Evolutionary conservation across 1,140 invertebrate species (phyloP).

Genomic region (Drosophila grimshawi): DNA sequence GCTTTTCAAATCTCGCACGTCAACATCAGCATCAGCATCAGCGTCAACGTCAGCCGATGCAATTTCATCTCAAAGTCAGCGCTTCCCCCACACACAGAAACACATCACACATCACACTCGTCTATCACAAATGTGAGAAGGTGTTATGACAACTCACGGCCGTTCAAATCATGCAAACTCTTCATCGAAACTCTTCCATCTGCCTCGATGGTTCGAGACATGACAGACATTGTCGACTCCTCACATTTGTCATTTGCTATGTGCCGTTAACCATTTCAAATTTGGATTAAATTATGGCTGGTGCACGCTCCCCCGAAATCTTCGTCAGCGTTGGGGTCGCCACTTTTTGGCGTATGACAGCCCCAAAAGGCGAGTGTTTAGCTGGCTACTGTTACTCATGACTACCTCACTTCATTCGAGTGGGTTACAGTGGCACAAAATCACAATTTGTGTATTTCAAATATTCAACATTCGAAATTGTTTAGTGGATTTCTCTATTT

Average conservation of each 20-base stretch:
- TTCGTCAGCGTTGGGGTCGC: constrained; percentile 15
- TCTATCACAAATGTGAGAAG: neutral
- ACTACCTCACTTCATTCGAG: constrained; percentile 35
- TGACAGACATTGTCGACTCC: constrained; percentile 9
- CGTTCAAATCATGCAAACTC: constrained; percentile 56
- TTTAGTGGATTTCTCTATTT: too few species aligned
- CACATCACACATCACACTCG: neutral
- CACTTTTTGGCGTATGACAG: constrained; percentile 61
- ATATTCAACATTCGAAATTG: neutral
- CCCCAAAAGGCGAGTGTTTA: constrained; percentile 34
- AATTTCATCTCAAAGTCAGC: constrained; percentile 40
- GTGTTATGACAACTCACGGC: constrained; percentile 69
- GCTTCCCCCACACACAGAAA: neutral
- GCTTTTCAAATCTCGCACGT: constrained; percentile 35
- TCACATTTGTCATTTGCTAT: constrained; percentile 7
- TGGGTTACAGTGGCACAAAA: neutral
- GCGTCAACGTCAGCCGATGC: constrained; percentile 40
- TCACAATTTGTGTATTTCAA: neutral
- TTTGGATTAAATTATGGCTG: constrained; percentile 61
- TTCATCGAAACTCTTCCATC: constrained; percentile 31
- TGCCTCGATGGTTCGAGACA: too few species aligned
- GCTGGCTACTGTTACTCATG: constrained; percentile 54
- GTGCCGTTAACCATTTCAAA: constrained; percentile 39
- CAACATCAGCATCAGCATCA: neutral
- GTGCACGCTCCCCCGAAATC: constrained; percentile 10